phyloP scores from a whole-genome alignment of 2,888 invertebrate genomes.

The Cartodere bifasciata region DNA sequence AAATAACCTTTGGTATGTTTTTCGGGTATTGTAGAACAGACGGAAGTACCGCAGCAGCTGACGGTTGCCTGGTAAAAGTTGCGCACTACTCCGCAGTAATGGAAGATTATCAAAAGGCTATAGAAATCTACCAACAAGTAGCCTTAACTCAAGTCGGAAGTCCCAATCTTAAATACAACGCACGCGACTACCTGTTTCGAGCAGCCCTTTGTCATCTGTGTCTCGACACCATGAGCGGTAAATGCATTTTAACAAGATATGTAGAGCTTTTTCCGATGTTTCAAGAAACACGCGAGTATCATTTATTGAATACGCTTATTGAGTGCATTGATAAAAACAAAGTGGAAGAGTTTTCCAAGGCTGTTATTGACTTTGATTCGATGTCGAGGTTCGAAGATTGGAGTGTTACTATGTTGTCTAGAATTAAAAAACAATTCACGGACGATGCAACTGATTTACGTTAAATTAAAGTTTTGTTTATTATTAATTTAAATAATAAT shows the following conservation, averaged over 20 bases:
- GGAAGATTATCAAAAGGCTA: conserved; percentile 89
- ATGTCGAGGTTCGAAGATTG: conserved; percentile 88
- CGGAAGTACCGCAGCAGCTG: conserved; percentile 89
- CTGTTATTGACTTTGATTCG: conserved; percentile 85
- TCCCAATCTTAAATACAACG: conserved; percentile 77
- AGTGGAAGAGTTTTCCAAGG: conserved; percentile 82
- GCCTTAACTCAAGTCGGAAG: conserved; percentile 83
- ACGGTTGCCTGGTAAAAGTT: conserved; percentile 91
- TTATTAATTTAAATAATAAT: no score
- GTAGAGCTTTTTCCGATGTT: conserved; percentile 85
- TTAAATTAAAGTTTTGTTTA: no score
- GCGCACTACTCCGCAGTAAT: conserved; percentile 90
- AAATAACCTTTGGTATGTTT: conserved; percentile 65
- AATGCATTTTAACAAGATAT: conserved; percentile 82
- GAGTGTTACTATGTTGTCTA: conserved; percentile 83
- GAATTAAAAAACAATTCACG: conserved; percentile 84
- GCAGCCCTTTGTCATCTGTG: conserved; percentile 91
- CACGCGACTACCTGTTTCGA: conserved; percentile 91
- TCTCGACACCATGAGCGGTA: conserved; percentile 80
- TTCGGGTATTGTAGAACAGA: conserved; percentile 89
- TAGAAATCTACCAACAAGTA: conserved; percentile 90
- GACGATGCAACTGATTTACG: no score
- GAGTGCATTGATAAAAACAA: conserved; percentile 85
- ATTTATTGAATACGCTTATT: conserved; percentile 68
- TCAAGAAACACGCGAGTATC: conserved; percentile 83